Percentiles rank a stretch among this genome's conserved stretches.
phyloP scores from a whole-genome alignment of 2,888 invertebrate genomes.

The Eupithecia insigniata region DNA sequence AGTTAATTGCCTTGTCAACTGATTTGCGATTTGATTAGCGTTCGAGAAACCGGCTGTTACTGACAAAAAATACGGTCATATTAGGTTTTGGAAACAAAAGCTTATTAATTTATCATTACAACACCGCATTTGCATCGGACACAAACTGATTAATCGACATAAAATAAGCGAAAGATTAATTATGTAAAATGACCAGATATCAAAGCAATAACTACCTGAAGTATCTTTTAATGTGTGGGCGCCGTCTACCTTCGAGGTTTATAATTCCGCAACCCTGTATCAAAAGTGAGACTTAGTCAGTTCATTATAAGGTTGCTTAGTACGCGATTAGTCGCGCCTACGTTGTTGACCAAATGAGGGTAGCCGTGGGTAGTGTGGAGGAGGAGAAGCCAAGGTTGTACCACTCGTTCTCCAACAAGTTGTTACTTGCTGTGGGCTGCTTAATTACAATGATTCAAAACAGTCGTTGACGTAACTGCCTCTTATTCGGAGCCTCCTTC shows the following conservation, averaged over 20 bases:
- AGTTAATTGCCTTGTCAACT: no score
- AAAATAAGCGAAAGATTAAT: not conserved
- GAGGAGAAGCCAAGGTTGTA: conserved; percentile 81
- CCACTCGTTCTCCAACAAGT: conserved; percentile 76
- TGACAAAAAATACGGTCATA: no score
- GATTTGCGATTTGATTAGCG: no score
- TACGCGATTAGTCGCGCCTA: conserved; percentile 77
- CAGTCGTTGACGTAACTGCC: conserved; percentile 56
- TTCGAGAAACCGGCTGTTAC: no score
- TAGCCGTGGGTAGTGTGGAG: conserved; percentile 81
- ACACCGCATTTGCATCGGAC: not conserved
- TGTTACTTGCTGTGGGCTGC: conserved; percentile 74
- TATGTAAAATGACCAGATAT: not conserved
- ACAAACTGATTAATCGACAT: not conserved
- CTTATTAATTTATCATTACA: not conserved
- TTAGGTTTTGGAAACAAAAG: not conserved
- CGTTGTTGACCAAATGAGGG: conserved; percentile 82
- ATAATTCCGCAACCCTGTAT: conserved; percentile 73
- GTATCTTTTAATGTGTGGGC: conserved; percentile 64
- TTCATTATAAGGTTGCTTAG: conserved; percentile 80
- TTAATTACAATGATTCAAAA: conserved; percentile 75
- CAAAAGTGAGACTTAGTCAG: conserved; percentile 72
- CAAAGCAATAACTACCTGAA: conserved; percentile 56
- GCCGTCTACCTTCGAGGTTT: conserved; percentile 66
- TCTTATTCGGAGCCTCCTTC: conserved; percentile 21